A percentile compares a stretch with the other conserved stretches of the same genome.
Conservation (phyloP, 2,113 vertebrate genomes). For the Austrofundulus limnaeus region DNA sequence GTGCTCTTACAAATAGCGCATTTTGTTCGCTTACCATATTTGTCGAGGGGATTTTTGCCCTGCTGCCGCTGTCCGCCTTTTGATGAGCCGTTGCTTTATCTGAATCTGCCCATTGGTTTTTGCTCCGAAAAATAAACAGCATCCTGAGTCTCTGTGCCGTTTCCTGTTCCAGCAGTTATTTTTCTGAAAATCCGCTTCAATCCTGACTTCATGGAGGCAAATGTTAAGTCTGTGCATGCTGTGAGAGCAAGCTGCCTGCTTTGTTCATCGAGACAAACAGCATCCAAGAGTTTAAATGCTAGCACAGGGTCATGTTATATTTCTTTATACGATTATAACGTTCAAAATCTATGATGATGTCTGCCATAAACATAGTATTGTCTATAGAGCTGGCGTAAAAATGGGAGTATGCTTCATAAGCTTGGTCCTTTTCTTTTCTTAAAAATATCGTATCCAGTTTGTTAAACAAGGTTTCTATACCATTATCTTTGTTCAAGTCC, state of each 20-base stretch:
- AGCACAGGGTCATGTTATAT: neutral
- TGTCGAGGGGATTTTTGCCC: neutral
- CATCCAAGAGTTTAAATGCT: neutral
- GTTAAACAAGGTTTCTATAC: neutral
- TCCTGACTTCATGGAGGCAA: too few species aligned
- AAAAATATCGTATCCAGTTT: neutral
- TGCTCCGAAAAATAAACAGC: neutral
- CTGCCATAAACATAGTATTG: neutral
- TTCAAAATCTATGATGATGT: neutral
- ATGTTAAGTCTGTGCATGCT: neutral
- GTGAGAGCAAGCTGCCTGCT: neutral
- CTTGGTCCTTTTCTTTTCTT: too few species aligned
- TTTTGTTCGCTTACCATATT: neutral
- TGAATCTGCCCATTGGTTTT: too few species aligned
- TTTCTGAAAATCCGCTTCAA: neutral
- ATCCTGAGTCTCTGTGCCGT: neutral
- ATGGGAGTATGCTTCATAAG: neutral
- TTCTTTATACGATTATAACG: neutral
- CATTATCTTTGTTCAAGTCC: neutral
- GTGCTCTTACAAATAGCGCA: neutral
- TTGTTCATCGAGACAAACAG: neutral
- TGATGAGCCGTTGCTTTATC: neutral
- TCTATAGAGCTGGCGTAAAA: neutral
- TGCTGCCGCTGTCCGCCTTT: too few species aligned
- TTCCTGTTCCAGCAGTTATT: neutral